Evolutionary conservation across 2,888 invertebrate species (phyloP).

Genomic region (Apamea epomidion): DNA sequence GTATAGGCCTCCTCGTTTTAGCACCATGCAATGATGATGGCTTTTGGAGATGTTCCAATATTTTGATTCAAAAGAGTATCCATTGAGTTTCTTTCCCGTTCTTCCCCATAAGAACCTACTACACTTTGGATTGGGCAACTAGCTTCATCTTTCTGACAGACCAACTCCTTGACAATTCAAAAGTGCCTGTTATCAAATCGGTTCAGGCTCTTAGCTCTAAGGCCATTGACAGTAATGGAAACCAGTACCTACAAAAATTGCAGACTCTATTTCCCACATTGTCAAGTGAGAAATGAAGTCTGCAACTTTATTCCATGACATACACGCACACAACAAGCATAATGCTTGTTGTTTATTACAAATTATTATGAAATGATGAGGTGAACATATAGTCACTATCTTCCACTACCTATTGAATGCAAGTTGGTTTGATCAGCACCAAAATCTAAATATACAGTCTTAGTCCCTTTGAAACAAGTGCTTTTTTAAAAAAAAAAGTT

Average conservation of each 20-base stretch:
- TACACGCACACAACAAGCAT: neutral
- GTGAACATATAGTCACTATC: neutral
- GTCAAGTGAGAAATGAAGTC: too few species aligned
- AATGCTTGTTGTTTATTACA: neutral
- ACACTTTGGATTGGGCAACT: neutral
- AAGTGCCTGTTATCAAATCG: neutral
- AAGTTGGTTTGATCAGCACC: neutral
- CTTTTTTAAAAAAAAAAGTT: neutral
- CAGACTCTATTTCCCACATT: neutral
- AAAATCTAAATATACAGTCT: too few species aligned
- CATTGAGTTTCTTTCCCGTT: too few species aligned
- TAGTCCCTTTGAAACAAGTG: neutral
- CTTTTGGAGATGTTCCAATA: neutral
- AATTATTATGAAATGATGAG: neutral
- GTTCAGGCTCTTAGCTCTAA: too few species aligned
- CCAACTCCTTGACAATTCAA: neutral
- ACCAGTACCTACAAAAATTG: neutral
- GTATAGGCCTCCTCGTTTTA: neutral
- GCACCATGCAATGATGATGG: neutral
- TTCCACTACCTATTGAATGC: neutral
- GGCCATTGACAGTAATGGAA: neutral
- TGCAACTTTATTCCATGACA: too few species aligned
- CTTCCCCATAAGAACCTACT: neutral
- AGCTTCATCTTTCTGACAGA: too few species aligned
- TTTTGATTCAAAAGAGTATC: neutral